Percentiles rank a stretch among this genome's conserved stretches.
phyloP scores from a whole-genome alignment of 2,797 vertebrate species.

The Sciurus vulgaris region DNA sequence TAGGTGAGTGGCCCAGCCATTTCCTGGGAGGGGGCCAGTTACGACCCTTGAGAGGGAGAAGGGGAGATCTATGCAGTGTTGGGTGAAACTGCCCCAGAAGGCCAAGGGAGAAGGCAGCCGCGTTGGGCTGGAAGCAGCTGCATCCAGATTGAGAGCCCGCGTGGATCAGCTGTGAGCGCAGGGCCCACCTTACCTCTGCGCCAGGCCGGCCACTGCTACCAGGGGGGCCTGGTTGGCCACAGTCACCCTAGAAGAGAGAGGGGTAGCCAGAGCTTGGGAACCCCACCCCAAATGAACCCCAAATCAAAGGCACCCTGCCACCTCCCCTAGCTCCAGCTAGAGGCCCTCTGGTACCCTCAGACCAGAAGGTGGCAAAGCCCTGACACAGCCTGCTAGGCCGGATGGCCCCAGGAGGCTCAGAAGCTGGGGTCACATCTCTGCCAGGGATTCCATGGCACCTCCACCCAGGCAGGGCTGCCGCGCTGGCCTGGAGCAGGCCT shows the following conservation, averaged over 20 bases:
- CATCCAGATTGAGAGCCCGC: neutral
- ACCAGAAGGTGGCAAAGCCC: neutral
- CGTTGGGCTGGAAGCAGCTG: neutral
- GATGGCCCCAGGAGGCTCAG: neutral
- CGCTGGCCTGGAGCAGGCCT: neutral
- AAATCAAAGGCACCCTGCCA: neutral
- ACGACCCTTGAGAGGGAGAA: neutral
- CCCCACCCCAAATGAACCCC: neutral
- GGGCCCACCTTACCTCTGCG: slow-evolving; percentile 90
- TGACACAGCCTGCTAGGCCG: neutral
- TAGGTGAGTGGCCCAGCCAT: neutral
- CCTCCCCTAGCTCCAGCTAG: neutral
- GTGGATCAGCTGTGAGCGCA: accelerated
- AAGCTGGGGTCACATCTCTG: neutral
- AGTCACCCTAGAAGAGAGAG: slow-evolving; percentile 91
- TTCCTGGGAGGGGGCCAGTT: neutral
- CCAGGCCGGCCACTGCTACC: slow-evolving; percentile 92
- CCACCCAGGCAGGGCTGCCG: neutral
- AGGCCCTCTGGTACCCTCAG: neutral
- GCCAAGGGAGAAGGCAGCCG: neutral
- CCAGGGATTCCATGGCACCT: neutral
- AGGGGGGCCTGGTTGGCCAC: slow-evolving; percentile 92
- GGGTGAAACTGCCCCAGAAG: neutral
- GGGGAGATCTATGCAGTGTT: neutral
- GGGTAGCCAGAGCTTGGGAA: neutral